phyloP scores from a whole-genome alignment of 2,797 vertebrate species.

The Tarsius wallacei region DNA sequence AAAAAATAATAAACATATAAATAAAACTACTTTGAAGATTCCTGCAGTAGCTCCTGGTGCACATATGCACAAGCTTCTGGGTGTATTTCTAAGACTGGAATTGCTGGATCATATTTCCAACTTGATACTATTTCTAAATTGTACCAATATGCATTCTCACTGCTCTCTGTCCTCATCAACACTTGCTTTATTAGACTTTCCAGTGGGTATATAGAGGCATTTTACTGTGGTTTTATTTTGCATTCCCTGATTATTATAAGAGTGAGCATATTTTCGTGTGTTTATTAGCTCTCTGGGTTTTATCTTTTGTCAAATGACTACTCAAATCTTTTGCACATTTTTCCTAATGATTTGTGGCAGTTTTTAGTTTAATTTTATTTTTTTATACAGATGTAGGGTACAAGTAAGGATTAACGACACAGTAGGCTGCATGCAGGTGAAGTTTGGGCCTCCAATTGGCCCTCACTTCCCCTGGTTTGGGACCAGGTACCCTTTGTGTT shows the following conservation, averaged over 20 bases:
- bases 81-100: not conserved
- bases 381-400: too few relatives aligned
- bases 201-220: not conserved
- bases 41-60: not conserved
- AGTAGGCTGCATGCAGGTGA: too few relatives aligned
- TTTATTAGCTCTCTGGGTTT: not conserved
- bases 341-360: slow-evolving; percentile 14
- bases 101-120: not conserved
- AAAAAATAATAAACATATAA: not conserved
- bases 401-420: too few relatives aligned
- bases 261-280: not conserved
- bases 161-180: not conserved
- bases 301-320: slow-evolving; percentile 2
- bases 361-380: not conserved
- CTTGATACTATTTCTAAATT: not conserved
- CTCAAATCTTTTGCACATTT: not conserved
- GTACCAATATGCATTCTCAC: not conserved
- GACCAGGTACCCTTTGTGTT: too few relatives aligned
- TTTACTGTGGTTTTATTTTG: slow-evolving; percentile 26
- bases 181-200: not conserved
- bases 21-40: not conserved
- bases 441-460: too few relatives aligned
- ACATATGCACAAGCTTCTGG: not conserved
- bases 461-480: too few relatives aligned
- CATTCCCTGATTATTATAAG: not conserved